Evolutionary conservation across 2,797 vertebrate genomes (phyloP).

Genomic region (Eutrigla gurnardus): DNA sequence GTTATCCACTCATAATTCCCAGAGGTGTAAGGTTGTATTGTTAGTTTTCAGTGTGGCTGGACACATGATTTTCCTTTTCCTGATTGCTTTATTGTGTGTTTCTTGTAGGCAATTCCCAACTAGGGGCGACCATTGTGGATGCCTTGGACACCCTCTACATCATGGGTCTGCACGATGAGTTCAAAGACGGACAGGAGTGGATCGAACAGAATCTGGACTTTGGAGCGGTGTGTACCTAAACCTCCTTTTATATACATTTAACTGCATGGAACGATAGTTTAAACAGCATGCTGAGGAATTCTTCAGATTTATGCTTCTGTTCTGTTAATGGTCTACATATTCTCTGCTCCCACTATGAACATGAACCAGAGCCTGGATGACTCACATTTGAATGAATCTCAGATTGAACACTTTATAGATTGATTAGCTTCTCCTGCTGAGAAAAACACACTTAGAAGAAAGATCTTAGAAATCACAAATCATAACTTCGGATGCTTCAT

Average conservation of each 20-base stretch:
- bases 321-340: too few relatives aligned
- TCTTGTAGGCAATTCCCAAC: conserved; percentile 91
- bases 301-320: too few relatives aligned
- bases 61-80: conserved; percentile 6
- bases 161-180: conserved; percentile 97
- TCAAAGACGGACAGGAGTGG: conserved; percentile 97
- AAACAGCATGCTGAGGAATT: too few relatives aligned
- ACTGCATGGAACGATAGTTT: too few relatives aligned
- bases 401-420: neutral
- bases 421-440: neutral
- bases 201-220: conserved; percentile 98
- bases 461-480: neutral
- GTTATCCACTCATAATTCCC: conserved; percentile 7
- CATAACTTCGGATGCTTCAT: neutral
- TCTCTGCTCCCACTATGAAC: too few relatives aligned
- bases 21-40: neutral
- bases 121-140: conserved; percentile 97
- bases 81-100: conserved; percentile 34
- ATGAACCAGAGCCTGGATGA: too few relatives aligned
- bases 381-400: neutral
- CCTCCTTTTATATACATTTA: neutral
- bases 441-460: neutral
- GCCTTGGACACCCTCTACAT: conserved; percentile 97
- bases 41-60: neutral
- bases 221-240: conserved; percentile 85